Percentiles rank a stretch among this genome's conserved stretches.
These are phyloP conservation scores for Callorhinus ursinus DNA, from an alignment of 2,113 vertebrate genomes.

Conservation along the genomic window DNA sequence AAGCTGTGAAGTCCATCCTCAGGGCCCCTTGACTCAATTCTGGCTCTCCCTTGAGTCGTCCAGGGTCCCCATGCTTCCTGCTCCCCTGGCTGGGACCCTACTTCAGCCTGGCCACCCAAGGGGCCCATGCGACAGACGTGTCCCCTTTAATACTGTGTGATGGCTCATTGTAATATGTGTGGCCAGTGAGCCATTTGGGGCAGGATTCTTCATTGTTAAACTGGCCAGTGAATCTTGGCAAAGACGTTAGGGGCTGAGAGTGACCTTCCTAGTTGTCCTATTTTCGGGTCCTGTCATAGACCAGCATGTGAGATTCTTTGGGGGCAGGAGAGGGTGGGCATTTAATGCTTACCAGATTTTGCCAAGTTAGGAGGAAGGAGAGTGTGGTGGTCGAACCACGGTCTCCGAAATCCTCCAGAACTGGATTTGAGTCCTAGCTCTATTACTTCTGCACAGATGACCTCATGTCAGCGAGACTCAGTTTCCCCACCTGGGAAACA, in stretches of 20 bases:
- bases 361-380: not conserved
- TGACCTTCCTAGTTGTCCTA: not conserved
- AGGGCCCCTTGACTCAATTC: not conserved
- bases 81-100: not conserved
- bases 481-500: constrained; percentile 11
- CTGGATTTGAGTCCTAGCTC: not conserved
- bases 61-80: not conserved
- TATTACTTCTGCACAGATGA: not conserved
- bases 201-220: not conserved
- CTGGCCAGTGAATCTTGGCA: not conserved
- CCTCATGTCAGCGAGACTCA: not conserved
- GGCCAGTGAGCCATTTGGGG: not conserved
- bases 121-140: not conserved
- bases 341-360: not conserved
- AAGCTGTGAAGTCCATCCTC: not conserved
- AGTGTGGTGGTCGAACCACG: not conserved
- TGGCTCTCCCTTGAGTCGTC: not conserved
- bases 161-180: not conserved
- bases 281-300: not conserved
- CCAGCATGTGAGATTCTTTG: not conserved
- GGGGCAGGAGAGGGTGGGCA: not conserved
- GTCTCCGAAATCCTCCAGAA: not conserved
- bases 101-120: not conserved
- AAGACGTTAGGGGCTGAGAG: not conserved
- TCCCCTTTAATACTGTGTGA: not conserved